Base-by-base conservation (phyloP, 2,797 vertebrate species). In the Takifugu rubripes region DNA sequence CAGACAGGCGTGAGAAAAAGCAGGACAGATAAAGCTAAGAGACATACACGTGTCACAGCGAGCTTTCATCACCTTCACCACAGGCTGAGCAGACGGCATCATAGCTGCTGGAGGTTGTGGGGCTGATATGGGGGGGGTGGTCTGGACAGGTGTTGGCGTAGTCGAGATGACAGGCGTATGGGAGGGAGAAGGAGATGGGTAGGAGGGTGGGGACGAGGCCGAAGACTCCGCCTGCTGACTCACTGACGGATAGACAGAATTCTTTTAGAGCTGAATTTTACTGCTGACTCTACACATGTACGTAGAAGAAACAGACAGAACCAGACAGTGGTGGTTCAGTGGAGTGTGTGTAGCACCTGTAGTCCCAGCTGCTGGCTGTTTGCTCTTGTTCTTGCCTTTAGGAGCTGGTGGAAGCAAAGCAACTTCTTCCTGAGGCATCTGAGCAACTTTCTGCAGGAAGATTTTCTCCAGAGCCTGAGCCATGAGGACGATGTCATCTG, bases 351-450 rank as follows among this genome's bases (percentile, higher is more conserved):
- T 17, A 15, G 36, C 52, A 63, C 71, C 83, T 81, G 82, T 61
- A 52, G 66, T 60, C 1, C 69, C 59, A 9, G 77, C 71, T 0
- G 82, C 66, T 0, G 91, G 87, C 0, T 90, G 92, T 56, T 96
- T 98, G 81, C 92, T 93, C 66, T 94, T 93, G 62, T 68, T 84
- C 91, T 98, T 98, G 80, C 93, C 93, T 91, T 97, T 97, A 0
- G 96, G 95, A 36, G 92, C 93, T 0, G 96, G 95, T 5, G 95
- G 96, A 48, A 98, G 79, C 56, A 98, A 87, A 50, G 97, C 96
- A 0, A 98, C 96, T 81, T 98, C 96, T 60, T 98, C 96, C 79
- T 98, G 96, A 57, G 96, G 96, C 95, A 98, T 98, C 90, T 98
- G 95, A 42, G 96, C 95, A 8, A 98, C 96, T 77, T 98, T 98